Percentiles rank a stretch among this genome's conserved stretches.
Evolutionary conservation across 2,113 vertebrate species (phyloP).

Genomic region (Megaleporinus macrocephalus): DNA sequence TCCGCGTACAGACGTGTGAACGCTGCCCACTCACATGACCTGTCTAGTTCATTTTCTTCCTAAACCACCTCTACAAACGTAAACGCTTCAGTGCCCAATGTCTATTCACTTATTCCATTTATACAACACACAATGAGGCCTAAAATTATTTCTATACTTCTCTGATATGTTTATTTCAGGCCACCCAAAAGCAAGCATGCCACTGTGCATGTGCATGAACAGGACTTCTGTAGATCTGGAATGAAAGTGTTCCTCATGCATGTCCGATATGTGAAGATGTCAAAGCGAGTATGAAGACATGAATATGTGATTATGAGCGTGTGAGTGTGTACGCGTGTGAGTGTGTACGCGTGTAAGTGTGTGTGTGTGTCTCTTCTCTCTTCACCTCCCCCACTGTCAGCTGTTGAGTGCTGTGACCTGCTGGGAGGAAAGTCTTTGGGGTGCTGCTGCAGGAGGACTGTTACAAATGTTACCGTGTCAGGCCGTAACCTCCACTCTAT

Average conservation of each 20-base stretch:
- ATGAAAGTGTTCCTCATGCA: background rate
- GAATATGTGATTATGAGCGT: conserved; percentile 18
- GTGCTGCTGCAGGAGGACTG: background rate
- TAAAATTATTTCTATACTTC: too few relatives aligned
- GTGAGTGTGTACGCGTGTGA: conserved; percentile 12
- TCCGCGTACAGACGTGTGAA: background rate
- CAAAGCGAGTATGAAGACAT: conserved; percentile 13
- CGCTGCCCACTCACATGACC: too few relatives aligned
- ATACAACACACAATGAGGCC: too few relatives aligned
- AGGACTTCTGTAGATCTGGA: background rate
- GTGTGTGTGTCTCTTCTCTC: conserved; percentile 10
- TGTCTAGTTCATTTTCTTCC: too few relatives aligned
- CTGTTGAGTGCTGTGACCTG: conserved; percentile 53
- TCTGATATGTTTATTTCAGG: too few relatives aligned
- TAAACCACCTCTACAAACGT: too few relatives aligned
- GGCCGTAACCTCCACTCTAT: background rate
- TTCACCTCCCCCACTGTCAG: conserved; percentile 53
- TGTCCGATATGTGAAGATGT: conserved; percentile 19
- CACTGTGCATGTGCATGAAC: background rate
- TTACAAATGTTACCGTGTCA: conserved; percentile 24
- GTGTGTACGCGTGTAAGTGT: conserved; percentile 3
- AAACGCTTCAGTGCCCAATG: too few relatives aligned
- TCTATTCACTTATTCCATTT: too few relatives aligned
- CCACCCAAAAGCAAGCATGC: too few relatives aligned
- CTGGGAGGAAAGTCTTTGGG: conserved; percentile 26